phyloP scores from a whole-genome alignment of 2,888 invertebrate species.

The Pycnomerus fuliginosus region DNA sequence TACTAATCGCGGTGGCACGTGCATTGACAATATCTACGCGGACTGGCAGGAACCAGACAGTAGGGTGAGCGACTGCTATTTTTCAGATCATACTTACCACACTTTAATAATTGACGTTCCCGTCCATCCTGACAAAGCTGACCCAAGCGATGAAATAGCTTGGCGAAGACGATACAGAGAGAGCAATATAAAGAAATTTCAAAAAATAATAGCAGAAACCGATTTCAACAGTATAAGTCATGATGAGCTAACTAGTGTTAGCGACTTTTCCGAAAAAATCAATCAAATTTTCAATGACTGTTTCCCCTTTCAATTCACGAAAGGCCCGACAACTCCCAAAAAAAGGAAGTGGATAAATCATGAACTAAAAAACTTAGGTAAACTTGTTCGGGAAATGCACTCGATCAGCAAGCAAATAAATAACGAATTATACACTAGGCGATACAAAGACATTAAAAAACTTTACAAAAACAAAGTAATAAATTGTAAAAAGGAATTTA shows the following conservation, averaged over 20 bases:
- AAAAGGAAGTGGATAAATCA: background rate
- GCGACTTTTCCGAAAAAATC: too few relatives aligned
- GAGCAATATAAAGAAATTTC: too few relatives aligned
- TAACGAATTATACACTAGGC: background rate
- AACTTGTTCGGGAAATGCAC: background rate
- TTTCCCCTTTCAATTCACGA: too few relatives aligned
- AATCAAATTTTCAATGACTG: too few relatives aligned
- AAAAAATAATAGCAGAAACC: too few relatives aligned
- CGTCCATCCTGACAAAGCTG: background rate
- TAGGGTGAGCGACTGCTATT: background rate
- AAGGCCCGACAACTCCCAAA: too few relatives aligned
- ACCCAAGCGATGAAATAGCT: background rate
- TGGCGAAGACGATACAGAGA: too few relatives aligned
- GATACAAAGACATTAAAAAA: background rate
- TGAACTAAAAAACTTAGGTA: background rate
- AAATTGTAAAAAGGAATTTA: too few relatives aligned
- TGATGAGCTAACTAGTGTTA: too few relatives aligned
- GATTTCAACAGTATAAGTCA: too few relatives aligned
- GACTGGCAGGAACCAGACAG: background rate
- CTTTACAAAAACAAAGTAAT: too few relatives aligned
- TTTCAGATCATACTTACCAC: background rate
- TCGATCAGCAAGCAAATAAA: background rate
- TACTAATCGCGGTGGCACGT: background rate
- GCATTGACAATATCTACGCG: background rate
- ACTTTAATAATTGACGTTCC: background rate